These are phyloP conservation scores for Tenthredo mesomela DNA, from an alignment of 2,888 invertebrate species.

Conservation along the genomic window DNA sequence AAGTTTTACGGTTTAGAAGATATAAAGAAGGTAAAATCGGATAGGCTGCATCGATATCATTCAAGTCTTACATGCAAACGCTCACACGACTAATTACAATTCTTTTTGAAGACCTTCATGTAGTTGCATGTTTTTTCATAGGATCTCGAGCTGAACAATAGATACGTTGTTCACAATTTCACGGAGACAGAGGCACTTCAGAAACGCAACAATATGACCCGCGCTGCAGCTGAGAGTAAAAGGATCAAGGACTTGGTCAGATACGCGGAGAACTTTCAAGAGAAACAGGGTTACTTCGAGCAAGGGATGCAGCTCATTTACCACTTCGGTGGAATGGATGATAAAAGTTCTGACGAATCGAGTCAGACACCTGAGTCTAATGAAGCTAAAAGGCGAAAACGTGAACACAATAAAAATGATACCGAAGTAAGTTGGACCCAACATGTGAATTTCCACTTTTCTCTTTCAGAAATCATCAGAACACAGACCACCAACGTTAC, in stretches of 20 bases:
- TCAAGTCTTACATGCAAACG: not conserved
- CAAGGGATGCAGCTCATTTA: slow-evolving; percentile 74
- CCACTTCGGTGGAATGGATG: slow-evolving; percentile 68
- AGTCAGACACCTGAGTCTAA: slow-evolving; percentile 40
- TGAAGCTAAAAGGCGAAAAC: slow-evolving; percentile 64
- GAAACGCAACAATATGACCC: slow-evolving; percentile 69
- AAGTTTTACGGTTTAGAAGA: slow-evolving; percentile 68
- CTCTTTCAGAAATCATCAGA: not conserved
- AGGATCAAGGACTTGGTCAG: slow-evolving; percentile 69
- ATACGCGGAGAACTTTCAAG: slow-evolving; percentile 73
- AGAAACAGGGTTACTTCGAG: slow-evolving; percentile 73
- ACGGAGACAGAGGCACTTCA: slow-evolving; percentile 71
- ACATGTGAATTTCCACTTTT: not conserved
- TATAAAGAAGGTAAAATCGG: slow-evolving; percentile 58
- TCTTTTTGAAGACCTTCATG: not conserved
- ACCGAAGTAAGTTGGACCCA: slow-evolving; percentile 60
- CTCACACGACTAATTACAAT: not conserved
- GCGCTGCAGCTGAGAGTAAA: slow-evolving; percentile 65
- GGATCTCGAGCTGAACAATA: slow-evolving; percentile 56
- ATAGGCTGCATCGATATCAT: not conserved
- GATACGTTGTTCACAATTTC: slow-evolving; percentile 71
- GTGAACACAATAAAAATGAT: slow-evolving; percentile 63
- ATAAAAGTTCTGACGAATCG: slow-evolving; percentile 22
- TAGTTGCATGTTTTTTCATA: not conserved
- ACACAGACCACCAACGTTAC: not conserved